phyloP scores from a whole-genome alignment of 1,140 invertebrate species.

The Sogatella furcifera region DNA sequence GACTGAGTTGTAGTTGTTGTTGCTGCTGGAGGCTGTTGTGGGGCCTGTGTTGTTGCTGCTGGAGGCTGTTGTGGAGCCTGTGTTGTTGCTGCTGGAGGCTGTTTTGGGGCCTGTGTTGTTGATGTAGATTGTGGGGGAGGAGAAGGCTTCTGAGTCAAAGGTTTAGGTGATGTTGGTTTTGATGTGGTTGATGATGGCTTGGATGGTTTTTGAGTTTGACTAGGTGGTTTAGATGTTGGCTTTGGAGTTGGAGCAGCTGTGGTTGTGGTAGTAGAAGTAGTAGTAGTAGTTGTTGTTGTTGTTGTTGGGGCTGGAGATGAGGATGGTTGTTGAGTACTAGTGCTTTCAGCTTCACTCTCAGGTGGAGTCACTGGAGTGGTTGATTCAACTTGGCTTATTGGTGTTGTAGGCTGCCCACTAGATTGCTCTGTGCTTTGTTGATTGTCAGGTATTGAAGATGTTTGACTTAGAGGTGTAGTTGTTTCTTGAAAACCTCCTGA shows the following conservation, averaged over 20 bases:
- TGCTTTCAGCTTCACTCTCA: not conserved
- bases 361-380: not conserved
- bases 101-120: not conserved
- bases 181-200: not conserved
- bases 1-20: not conserved
- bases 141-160: not conserved
- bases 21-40: not conserved
- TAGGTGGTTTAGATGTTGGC: constrained; percentile 7
- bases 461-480: constrained; percentile 13
- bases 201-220: constrained; percentile 12
- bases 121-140: not conserved
- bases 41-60: not conserved
- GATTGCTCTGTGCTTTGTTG: constrained; percentile 8
- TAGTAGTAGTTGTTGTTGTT: not conserved
- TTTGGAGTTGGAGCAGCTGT: not conserved
- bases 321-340: not conserved
- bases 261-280: not conserved
- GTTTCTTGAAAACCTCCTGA: constrained; percentile 16
- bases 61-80: not conserved
- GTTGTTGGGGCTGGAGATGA: not conserved
- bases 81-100: not conserved
- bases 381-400: not conserved
- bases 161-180: constrained; percentile 6
- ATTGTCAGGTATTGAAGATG: constrained; percentile 4
- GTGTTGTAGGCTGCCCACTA: constrained; percentile 6